Evolutionary conservation across 2,888 invertebrate genomes (phyloP), one percentile per base, ranked within the genome.

Genomic region (Polyommatus iphigenia): DNA sequence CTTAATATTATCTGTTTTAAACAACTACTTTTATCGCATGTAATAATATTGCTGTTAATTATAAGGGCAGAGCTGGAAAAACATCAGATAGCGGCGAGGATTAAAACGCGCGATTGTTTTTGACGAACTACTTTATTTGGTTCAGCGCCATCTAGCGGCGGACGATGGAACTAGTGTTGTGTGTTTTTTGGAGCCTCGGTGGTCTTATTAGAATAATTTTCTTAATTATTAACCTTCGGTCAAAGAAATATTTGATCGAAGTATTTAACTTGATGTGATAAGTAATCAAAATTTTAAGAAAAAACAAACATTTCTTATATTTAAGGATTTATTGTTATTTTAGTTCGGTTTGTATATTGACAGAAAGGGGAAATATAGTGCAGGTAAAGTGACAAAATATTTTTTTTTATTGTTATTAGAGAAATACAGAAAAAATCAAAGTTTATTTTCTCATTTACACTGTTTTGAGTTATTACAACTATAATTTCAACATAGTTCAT

Each of bases 41-140:
- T 75, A 20, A 50, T 50, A 50, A 73, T 73, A 41, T 46, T 41
- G 75, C 20, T 75, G 85, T 88, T 90, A 90, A 90, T 90, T 90
- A 90, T 89, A 88, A 88, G 86, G 87, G 86, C 84, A 84, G 7
- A 80, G 83, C 90, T 91, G 91, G 77, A 83, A 90, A 89, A 91
- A 90, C 91, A 91, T 80, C n/a, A 84, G 84, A 84, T 84, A 84
- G 77, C 83, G 79, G 77, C 41, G 80, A 71, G 78, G 78, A 79
- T 80, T 83, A 79, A 79, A 83, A 83, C 84, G 83, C 82, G 84
- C 82, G 83, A 80, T 84, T 83, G 80, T 84, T 85, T 85, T 86
- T 59, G 73, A 50, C 71, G 29, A 4, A 73, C 72, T 77, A 77
- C 71, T 76, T 80, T 80, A 78, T 81, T 82, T 29, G 54, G 82